Evolutionary conservation across 1,140 invertebrate species (phyloP).

Genomic region (Idris sp.): DNA sequence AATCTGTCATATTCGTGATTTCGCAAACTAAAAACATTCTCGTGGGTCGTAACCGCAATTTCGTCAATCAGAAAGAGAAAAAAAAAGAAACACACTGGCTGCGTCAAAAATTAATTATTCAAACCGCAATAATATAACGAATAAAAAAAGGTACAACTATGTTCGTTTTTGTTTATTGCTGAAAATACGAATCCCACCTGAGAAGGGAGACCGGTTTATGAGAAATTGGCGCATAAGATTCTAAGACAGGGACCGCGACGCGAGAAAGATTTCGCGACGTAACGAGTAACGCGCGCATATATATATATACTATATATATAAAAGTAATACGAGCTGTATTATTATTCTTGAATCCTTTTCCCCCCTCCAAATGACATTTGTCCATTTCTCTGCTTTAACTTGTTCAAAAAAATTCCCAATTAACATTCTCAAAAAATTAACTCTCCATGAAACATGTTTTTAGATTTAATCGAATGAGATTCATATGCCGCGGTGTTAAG

Average conservation of each 20-base stretch:
- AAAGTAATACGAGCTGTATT: slow-evolving; percentile 57
- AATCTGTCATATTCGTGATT: slow-evolving; percentile 58
- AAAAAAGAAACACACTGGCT: slow-evolving; percentile 34
- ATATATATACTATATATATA: too few relatives aligned
- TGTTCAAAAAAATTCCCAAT: slow-evolving; percentile 51
- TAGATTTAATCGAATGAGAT: slow-evolving; percentile 53
- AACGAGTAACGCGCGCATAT: slow-evolving; percentile 57
- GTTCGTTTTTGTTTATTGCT: slow-evolving; percentile 36
- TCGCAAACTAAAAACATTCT: slow-evolving; percentile 40
- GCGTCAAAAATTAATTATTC: slow-evolving; percentile 59
- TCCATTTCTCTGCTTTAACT: slow-evolving; percentile 52
- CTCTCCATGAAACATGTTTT: slow-evolving; percentile 35
- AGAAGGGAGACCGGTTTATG: slow-evolving; percentile 59
- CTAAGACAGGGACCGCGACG: slow-evolving; percentile 49
- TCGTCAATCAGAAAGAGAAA: slow-evolving; percentile 47
- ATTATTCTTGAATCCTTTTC: slow-evolving; percentile 49
- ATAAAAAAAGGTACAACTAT: slow-evolving; percentile 42
- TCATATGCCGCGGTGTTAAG: slow-evolving; percentile 17
- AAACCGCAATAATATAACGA: slow-evolving; percentile 59
- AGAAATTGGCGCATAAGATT: slow-evolving; percentile 64
- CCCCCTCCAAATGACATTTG: too few relatives aligned
- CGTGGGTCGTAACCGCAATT: slow-evolving; percentile 55
- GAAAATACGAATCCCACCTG: slow-evolving; percentile 44
- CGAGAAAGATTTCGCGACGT: slow-evolving; percentile 54
- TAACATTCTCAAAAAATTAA: slow-evolving; percentile 51